Base-by-base conservation (phyloP, 2,797 vertebrate genomes). In the Myripristis jacobus region DNA sequence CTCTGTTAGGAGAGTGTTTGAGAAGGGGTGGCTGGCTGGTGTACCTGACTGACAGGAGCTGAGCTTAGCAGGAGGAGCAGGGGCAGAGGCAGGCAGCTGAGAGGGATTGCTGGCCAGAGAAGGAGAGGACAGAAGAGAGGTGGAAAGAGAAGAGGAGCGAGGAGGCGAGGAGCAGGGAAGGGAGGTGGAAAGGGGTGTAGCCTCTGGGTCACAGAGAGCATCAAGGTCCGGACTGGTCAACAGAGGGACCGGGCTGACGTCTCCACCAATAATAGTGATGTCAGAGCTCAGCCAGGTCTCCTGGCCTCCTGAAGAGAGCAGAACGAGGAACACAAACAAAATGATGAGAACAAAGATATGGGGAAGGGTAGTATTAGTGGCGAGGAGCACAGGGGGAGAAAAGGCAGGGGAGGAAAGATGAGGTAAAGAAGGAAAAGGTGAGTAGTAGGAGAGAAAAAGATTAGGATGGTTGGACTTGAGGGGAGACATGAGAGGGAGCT, bases 181-280 rank as follows among this genome's bases (percentile, higher is more conserved):
- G 46, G 89, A 67, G 55, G 85, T 62, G 13, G 83, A 77, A 3
- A 75, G 73, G 6, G 65, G 21, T 3, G 90, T 85, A 59, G 62
- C 54, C 6, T 36, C 83, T 0, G 93, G 91, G 74, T 94, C 93
- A 63, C 93, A 94, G 47, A 95, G 90, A 47, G 94, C 90, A 44
- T 95, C 94, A 0, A 94, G 94, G 80, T 95, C 94, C 8, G 94
- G 94, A 19, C 88, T 92, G 57, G 77, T 91, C 67, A 92, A 80
- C 68, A 95, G 82, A 47, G 94, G 94, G 55, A 94, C 72, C 0
- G 91, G 75, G 63, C 55, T 2, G 44, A 89, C 57, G 58, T 87
- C 70, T 0, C 62, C 77, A 25, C 29, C 68, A 16, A n/a, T 18
- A 19, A 70, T 50, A 56, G 70, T 3, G 1, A 61, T 48, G 50